Evolutionary conservation across 2,797 vertebrate genomes (phyloP).

Genomic region (Sebastes hubbsi): DNA sequence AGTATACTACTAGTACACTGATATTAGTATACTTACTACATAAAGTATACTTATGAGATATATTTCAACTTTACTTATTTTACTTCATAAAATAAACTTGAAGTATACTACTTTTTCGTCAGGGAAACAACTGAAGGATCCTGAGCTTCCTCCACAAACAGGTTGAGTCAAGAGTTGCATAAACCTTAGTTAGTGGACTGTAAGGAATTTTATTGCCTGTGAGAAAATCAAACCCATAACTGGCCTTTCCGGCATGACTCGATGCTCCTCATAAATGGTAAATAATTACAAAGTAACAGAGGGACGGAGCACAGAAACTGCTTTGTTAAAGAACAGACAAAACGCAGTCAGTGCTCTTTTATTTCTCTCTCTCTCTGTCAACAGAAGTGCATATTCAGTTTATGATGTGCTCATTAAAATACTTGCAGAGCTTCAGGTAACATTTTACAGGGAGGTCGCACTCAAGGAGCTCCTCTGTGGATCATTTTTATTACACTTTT

Average conservation of each 20-base stretch:
- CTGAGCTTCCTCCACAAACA: conserved; percentile 4
- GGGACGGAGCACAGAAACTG: conserved; percentile 20
- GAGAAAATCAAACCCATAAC: conserved; percentile 34
- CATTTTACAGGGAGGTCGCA: conserved; percentile 38
- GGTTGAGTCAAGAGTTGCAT: conserved; percentile 11
- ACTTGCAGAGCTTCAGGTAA: conserved; percentile 29
- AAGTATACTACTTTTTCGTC: too few species aligned
- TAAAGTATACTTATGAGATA: too few species aligned
- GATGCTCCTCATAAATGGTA: conserved; percentile 38
- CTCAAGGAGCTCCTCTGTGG: conserved; percentile 17
- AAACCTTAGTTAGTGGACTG: neutral
- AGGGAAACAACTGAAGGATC: neutral
- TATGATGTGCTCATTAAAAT: conserved; percentile 64
- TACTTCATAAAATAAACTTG: too few species aligned
- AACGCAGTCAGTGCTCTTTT: conserved; percentile 16
- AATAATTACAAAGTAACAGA: conserved; percentile 56
- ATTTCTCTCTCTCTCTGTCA: conserved; percentile 29
- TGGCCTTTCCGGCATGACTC: conserved; percentile 29
- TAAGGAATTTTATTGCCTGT: conserved; percentile 29
- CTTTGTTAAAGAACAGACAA: conserved; percentile 28
- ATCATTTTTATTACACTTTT: conserved; percentile 53
- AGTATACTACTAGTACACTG: too few species aligned
- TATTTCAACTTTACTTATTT: too few species aligned
- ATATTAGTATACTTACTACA: too few species aligned
- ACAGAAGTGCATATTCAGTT: conserved; percentile 49